phyloP scores from a whole-genome alignment of 2,113 vertebrate species.

The Empidonax traillii region DNA sequence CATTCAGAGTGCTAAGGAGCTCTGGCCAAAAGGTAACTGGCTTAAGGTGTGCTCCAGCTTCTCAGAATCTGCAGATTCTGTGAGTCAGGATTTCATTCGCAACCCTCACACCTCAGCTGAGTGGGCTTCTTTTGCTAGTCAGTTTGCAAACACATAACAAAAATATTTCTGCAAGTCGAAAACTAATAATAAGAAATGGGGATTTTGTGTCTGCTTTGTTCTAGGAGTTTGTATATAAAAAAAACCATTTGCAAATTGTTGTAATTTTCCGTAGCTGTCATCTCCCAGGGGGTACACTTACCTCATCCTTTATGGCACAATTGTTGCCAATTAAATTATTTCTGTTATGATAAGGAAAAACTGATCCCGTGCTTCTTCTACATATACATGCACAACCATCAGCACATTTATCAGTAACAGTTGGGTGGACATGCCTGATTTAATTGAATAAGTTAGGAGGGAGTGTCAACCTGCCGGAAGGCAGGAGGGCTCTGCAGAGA shows the following conservation, averaged over 20 bases:
- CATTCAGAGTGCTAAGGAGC: background rate
- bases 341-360: background rate
- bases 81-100: background rate
- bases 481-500: no score
- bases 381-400: background rate
- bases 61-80: background rate
- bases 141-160: background rate
- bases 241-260: background rate
- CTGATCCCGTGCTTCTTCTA: background rate
- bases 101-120: background rate
- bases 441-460: background rate
- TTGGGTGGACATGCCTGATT: background rate
- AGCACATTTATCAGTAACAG: background rate
- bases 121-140: background rate
- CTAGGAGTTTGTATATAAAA: background rate
- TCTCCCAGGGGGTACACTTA: background rate
- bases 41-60: background rate
- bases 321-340: background rate
- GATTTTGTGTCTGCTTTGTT: background rate
- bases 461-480: no score
- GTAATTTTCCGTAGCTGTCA: background rate
- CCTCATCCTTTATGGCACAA: background rate
- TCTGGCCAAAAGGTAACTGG: background rate
- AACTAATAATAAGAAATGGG: background rate
- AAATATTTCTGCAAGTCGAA: background rate